A percentile compares a stretch with the other conserved stretches of the same genome.
phyloP scores from a whole-genome alignment of 1,140 invertebrate genomes.

The Cyclina sinensis region DNA sequence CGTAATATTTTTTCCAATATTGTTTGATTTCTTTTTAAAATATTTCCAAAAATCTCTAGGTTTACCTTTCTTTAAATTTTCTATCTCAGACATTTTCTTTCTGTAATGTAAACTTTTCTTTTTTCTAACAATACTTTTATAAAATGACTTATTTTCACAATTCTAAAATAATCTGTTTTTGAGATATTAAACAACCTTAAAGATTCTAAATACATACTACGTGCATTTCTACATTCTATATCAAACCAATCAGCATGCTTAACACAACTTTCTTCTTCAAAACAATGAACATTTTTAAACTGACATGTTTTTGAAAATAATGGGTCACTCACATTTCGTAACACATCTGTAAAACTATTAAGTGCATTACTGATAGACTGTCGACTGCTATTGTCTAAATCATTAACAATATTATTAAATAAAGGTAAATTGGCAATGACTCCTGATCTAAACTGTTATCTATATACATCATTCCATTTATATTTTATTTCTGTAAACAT shows the following conservation, averaged over 20 bases:
- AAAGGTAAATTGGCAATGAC: constrained; percentile 10
- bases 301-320: constrained; percentile 25
- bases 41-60: not conserved
- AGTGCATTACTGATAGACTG: constrained; percentile 14
- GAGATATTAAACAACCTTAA: constrained; percentile 3
- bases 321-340: constrained; percentile 1
- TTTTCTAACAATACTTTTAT: not conserved
- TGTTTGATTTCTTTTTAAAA: not conserved
- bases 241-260: constrained; percentile 37
- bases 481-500: not conserved
- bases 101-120: not conserved
- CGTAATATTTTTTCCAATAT: too few species aligned
- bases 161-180: not conserved
- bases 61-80: not conserved
- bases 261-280: not conserved
- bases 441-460: not conserved
- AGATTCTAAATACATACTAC: not conserved
- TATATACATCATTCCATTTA: not conserved
- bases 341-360: constrained; percentile 14
- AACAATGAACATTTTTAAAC: not conserved
- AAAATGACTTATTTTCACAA: not conserved
- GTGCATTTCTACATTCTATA: constrained; percentile 10
- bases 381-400: not conserved
- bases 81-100: not conserved
- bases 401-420: constrained; percentile 24